Base-by-base conservation (phyloP, 2,797 vertebrate species). In the Gastrophryne carolinensis region DNA sequence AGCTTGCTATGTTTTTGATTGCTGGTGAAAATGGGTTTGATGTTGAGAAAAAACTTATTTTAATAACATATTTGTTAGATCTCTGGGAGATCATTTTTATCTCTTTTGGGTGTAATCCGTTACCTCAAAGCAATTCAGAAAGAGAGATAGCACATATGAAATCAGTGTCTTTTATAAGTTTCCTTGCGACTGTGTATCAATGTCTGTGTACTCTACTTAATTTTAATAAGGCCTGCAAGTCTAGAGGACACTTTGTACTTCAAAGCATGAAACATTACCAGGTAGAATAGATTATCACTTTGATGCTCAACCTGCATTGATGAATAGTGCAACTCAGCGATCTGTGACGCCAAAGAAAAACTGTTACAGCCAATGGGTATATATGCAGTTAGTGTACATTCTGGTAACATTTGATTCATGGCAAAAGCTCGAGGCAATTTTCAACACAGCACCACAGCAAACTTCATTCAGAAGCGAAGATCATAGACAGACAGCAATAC, bases 191-290 rank as follows among this genome's bases (percentile, higher is more conserved):
- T 52, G 34, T 49, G 37, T 52, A 27, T 67, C 65, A 67, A 26
- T 30, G 8, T 66, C 19, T 53, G 13, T 10, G 32, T 19, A 54
- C 27, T 67, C 15, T 17, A 5, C 10, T 2, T 39, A 27, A 23
- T 68, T 68, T 56, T 21, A 47, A 47, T 47, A 56, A 54, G 27
- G 4, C 15, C 17, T 53, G 13, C 17, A 56, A 21, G 34, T 17
- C 34, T 56, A 68, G 39, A 68, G 65, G 65, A 68, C 52, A 68
- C 34, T 39, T 5, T 56, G 65, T 56, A 56, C 65, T 67, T 67
- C 13, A 27, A 67, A 50, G 26, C 47, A 34, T 52, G 53, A 54
- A 37, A 54, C 30, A 68, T 26, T 11, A 24, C 24, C 21, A 56
- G n/a, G 10, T 41, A 29, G 24, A 68, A 68, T 56, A 68, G 23